Conservation (phyloP, 2,113 vertebrate genomes). For the Solea senegalensis region DNA sequence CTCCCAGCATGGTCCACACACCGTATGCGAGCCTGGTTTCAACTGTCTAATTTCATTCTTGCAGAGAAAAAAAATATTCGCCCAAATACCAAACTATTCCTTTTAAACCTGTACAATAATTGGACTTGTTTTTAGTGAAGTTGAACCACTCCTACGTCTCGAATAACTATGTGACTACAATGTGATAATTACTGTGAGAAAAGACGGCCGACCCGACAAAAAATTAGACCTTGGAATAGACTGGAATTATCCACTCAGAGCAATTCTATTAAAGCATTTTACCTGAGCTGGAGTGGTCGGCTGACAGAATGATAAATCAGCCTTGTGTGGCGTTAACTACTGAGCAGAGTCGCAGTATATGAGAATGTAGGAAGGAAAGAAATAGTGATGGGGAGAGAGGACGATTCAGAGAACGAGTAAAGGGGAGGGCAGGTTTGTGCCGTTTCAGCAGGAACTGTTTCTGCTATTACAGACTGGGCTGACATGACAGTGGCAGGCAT, state of each 20-base stretch:
- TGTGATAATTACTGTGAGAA: not conserved
- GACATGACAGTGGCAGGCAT: slow-evolving; percentile 49
- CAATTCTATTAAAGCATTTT: not conserved
- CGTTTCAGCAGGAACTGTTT: slow-evolving; percentile 71
- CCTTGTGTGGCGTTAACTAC: not conserved
- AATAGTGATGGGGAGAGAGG: slow-evolving; percentile 19
- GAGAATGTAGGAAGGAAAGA: slow-evolving; percentile 3
- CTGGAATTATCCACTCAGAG: not conserved
- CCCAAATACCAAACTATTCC: not conserved
- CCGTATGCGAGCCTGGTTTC: not conserved
- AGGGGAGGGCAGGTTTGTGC: slow-evolving; percentile 49
- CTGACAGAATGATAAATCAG: slow-evolving; percentile 19
- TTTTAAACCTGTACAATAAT: not conserved
- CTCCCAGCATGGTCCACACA: not conserved
- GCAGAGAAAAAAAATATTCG: not conserved
- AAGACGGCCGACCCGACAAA: not conserved
- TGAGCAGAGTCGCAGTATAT: not conserved
- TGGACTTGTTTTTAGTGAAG: not conserved
- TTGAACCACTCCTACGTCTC: not conserved
- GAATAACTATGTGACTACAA: not conserved
- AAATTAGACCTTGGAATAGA: not conserved
- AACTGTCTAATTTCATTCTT: not conserved
- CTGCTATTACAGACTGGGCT: slow-evolving; percentile 63
- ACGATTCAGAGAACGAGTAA: not conserved
- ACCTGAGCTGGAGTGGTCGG: slow-evolving; percentile 5